Evolutionary conservation across 53 echinoderm and acorn worm species (phyloP).

Genomic region (Arbacia lixula): DNA sequence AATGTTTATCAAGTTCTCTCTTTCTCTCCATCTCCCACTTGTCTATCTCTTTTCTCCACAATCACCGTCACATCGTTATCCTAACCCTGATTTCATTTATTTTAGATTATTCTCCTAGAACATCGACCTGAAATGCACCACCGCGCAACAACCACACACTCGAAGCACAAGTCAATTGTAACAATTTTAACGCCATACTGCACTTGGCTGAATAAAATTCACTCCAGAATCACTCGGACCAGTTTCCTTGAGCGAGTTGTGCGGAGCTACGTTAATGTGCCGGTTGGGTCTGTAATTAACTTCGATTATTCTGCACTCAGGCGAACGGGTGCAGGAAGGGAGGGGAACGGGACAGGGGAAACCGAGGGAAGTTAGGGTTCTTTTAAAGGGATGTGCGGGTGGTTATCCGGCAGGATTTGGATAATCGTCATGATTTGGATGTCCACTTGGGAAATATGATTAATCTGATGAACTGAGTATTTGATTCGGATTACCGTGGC

Average conservation of each 20-base stretch:
- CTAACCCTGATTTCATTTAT: not conserved
- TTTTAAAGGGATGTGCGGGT: too few species aligned
- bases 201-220: slow-evolving; percentile 12
- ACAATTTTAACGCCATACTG: slow-evolving; percentile 3
- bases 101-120: not conserved
- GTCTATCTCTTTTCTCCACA: not conserved
- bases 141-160: not conserved
- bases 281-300: slow-evolving; percentile 20
- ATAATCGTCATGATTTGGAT: too few species aligned
- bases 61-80: not conserved
- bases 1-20: not conserved
- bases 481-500: too few species aligned
- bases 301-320: slow-evolving; percentile 21
- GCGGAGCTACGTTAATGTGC: slow-evolving; percentile 8
- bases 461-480: too few species aligned
- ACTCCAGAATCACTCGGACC: slow-evolving; percentile 12
- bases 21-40: not conserved
- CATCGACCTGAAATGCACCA: not conserved
- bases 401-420: too few species aligned
- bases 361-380: too few species aligned
- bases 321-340: not conserved
- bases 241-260: slow-evolving; percentile 18
- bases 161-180: slow-evolving; percentile 32
- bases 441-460: too few species aligned
- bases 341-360: not conserved